These are phyloP conservation scores for Danionella dracula DNA, from an alignment of 2,797 vertebrate species.

Conservation along the genomic window DNA sequence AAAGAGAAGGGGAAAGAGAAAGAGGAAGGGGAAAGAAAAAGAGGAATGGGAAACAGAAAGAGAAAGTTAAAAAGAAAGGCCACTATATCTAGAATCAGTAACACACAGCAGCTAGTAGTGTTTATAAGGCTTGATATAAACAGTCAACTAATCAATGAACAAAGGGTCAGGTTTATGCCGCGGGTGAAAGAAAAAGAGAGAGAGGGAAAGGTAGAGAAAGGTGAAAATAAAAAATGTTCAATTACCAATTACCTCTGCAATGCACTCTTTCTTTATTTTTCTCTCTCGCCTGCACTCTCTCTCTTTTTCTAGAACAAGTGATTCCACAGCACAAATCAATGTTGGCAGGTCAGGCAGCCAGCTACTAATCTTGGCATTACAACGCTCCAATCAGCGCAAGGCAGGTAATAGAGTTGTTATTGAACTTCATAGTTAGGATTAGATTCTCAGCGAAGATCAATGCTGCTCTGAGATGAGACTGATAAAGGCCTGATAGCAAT, in stretches of 20 bases:
- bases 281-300: constrained; percentile 70
- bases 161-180: constrained; percentile 67
- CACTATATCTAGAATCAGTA: constrained; percentile 41
- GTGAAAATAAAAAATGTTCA: constrained; percentile 94
- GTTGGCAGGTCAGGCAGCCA: constrained; percentile 96
- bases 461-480: constrained; percentile 95
- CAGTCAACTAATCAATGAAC: constrained; percentile 89
- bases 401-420: constrained; percentile 99
- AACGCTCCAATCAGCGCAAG: constrained; percentile 94
- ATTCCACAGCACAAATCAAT: constrained; percentile 98
- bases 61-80: constrained; percentile 59
- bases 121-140: constrained; percentile 85
- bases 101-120: constrained; percentile 71
- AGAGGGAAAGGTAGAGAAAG: constrained; percentile 58
- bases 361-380: constrained; percentile 99
- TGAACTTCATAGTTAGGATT: constrained; percentile 99
- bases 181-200: constrained; percentile 56
- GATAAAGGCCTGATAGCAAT: constrained; percentile 98
- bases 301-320: constrained; percentile 88
- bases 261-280: constrained; percentile 76
- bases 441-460: constrained; percentile 98
- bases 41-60: neutral
- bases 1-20: neutral
- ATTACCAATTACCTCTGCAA: constrained; percentile 94
- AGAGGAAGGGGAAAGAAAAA: neutral